Conservation (phyloP, 2,113 vertebrate species). For the Andinoacara biseriatus region DNA sequence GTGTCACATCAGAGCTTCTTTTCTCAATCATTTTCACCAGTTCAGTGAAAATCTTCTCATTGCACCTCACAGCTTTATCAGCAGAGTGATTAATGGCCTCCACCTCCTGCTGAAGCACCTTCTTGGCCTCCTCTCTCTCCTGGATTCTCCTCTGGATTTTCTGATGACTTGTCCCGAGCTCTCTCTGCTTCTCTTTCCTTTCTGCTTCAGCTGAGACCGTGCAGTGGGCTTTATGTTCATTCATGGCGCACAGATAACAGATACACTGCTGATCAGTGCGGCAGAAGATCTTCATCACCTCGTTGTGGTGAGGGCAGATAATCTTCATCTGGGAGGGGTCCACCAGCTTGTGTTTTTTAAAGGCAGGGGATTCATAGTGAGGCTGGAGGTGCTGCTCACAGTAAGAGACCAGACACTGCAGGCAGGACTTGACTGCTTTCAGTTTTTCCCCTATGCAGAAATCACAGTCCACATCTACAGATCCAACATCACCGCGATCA, state of each 20-base stretch:
- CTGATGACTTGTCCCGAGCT: background rate
- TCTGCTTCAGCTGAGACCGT: background rate
- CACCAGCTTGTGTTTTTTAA: conserved; percentile 21
- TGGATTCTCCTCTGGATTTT: background rate
- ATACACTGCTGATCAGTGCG: background rate
- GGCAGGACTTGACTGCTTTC: background rate
- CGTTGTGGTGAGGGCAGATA: conserved; percentile 3
- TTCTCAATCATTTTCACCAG: background rate
- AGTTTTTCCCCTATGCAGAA: background rate
- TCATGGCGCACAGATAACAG: conserved; percentile 1
- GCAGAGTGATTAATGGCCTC: background rate
- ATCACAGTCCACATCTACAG: background rate
- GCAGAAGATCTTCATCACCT: conserved; percentile 7
- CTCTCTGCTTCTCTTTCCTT: background rate
- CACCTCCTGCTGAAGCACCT: background rate
- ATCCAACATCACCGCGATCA: background rate
- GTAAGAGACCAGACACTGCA: conserved; percentile 10
- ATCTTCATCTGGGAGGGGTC: conserved; percentile 5
- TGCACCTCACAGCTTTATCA: conserved; percentile 22
- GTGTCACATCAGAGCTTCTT: background rate
- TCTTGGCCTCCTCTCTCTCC: background rate
- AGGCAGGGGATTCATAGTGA: conserved; percentile 3
- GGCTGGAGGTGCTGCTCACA: conserved; percentile 9
- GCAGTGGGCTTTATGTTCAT: background rate
- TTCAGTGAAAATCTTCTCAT: conserved; percentile 4